Evolutionary conservation across 2,888 invertebrate genomes (phyloP), one percentile per base, ranked within the genome.

Genomic region (Cryptocheilus praepositus): DNA sequence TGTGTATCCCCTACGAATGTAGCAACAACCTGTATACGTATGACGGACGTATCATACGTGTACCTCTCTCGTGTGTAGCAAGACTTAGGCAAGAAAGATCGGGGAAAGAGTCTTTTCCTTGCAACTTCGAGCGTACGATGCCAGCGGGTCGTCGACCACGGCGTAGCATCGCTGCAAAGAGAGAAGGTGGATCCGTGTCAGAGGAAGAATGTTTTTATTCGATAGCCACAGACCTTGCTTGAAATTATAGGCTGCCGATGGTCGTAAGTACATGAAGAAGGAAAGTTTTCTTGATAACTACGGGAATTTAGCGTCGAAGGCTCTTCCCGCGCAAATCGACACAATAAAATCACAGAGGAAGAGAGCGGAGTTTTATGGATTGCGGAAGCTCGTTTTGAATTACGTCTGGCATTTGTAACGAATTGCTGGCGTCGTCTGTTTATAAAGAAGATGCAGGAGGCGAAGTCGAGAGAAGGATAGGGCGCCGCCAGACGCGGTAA

Each of bases 21-120:
- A 5, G 16, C 8, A 16, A 52, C 54, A 54, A 54, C 15, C 44
- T 52, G 51, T 21, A n/a, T 19, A 36, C 36, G 36, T 36, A 11
- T 36, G 36, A 36, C 8, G 36, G 36, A 11, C 36, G 13, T 28
- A 28, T 28, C 28, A 21, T n/a, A 18, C 36, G 18, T 49, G 13
- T 16, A 19, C 19, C 2, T 19, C 16, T 55, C 19, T 36, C 56
- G 4, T 21, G 49, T n/a, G 28, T 19, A n/a, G 44, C 25, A n/a
- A 43, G 51, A 22, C 59, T 22, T 49, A 22, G 25, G 28, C 22
- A 60, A 22, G 52, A 46, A 44, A 65, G 52, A 59, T 36, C 64
- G 67, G 70, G 68, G 64, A 71, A 49, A 60, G 63, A 64, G 65
- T 64, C 57, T 70, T 63, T 65, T 22, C 51, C 11, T 52, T 2